phyloP scores from a whole-genome alignment of 2,113 vertebrate genomes.

The Dendrocopos noguchii region DNA sequence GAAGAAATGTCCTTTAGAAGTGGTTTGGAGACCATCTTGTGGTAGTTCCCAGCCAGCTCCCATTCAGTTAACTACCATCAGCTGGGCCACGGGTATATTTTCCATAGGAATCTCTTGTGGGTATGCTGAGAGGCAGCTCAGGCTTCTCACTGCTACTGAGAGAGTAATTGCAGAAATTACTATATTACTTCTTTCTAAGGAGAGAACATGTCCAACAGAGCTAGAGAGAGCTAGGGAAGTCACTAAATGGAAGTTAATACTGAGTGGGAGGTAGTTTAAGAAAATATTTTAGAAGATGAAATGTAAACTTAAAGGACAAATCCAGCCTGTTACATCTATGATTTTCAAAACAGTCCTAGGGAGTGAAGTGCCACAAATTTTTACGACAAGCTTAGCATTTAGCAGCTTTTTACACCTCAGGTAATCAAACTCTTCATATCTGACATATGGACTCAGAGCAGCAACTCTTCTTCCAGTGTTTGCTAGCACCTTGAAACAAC shows the following conservation, averaged over 20 bases:
- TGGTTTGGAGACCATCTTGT: neutral
- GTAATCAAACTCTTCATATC: neutral
- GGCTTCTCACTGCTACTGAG: accelerated
- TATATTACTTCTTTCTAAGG: conserved; percentile 7
- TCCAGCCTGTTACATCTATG: neutral
- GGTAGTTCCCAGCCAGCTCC: neutral
- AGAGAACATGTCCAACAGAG: neutral
- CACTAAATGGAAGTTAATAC: neutral
- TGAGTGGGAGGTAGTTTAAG: conserved; percentile 30
- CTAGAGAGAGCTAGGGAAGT: neutral
- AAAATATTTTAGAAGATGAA: conserved; percentile 25
- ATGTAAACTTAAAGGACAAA: conserved; percentile 19
- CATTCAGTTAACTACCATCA: neutral
- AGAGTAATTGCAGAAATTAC: neutral
- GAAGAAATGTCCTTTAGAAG: neutral
- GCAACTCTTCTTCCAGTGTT: neutral
- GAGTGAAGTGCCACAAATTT: neutral
- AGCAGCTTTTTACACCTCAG: neutral
- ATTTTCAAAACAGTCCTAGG: neutral
- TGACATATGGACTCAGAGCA: neutral
- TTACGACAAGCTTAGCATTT: neutral
- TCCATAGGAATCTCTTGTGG: neutral
- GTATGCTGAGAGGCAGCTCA: neutral
- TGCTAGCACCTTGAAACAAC: neutral
- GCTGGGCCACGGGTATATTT: neutral